Percentiles rank a stretch among this genome's conserved stretches.
phyloP scores from a whole-genome alignment of 2,888 invertebrate genomes.

The Philhelius pedissequus region DNA sequence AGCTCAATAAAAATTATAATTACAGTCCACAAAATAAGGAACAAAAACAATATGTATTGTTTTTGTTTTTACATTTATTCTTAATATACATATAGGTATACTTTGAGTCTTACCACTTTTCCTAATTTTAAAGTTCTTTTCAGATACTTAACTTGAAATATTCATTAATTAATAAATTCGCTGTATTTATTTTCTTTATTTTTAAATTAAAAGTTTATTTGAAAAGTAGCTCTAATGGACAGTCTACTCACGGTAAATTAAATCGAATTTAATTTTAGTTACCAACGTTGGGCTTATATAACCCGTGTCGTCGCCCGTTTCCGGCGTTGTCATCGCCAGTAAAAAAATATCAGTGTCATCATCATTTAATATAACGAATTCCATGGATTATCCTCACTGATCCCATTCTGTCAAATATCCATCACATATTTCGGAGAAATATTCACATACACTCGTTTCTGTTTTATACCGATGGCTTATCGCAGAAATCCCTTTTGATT shows the following conservation, averaged over 20 bases:
- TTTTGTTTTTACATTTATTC: too few species aligned
- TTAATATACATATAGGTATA: too few species aligned
- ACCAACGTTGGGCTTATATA: not conserved
- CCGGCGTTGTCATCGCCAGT: slow-evolving; percentile 27
- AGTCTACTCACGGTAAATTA: not conserved
- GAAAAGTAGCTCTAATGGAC: not conserved
- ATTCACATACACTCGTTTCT: slow-evolving; percentile 54
- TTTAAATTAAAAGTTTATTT: too few species aligned
- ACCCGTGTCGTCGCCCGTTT: slow-evolving; percentile 7
- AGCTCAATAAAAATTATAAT: too few species aligned
- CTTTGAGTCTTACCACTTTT: too few species aligned
- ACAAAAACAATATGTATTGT: too few species aligned
- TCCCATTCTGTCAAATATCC: slow-evolving; percentile 70
- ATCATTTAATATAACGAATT: slow-evolving; percentile 66
- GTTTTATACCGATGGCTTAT: slow-evolving; percentile 44
- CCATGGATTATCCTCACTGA: slow-evolving; percentile 68
- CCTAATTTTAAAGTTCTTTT: too few species aligned
- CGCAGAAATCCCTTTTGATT: slow-evolving; percentile 53
- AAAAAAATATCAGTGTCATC: slow-evolving; percentile 64
- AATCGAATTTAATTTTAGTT: not conserved
- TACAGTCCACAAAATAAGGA: too few species aligned
- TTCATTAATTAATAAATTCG: too few species aligned
- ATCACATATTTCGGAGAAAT: slow-evolving; percentile 58
- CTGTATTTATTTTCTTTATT: too few species aligned
- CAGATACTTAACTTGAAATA: too few species aligned